Base-by-base conservation (phyloP, 2,888 invertebrate species). In the Agonum fuliginosum region DNA sequence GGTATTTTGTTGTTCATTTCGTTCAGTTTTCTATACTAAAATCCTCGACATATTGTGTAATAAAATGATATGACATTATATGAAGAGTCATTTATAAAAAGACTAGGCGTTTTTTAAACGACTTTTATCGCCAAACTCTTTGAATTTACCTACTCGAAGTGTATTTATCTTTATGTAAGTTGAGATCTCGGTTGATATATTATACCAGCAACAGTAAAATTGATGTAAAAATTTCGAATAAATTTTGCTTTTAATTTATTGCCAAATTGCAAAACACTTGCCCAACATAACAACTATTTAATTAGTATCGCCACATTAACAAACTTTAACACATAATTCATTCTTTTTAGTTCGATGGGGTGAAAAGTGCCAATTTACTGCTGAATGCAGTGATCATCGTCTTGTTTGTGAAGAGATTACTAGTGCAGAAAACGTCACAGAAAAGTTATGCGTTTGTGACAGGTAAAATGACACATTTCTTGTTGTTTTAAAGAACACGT, bases 331-430 rank as follows among this genome's bases (percentile, higher is more conserved):
- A 14, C 43, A 43, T 43, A 34, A 34, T 8, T 34, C 34, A 37
- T 22, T 54, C n/a, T 22, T 54, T 71, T 37, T 62, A 65, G 71
- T 79, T 37, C 78, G 76, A 24, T 81, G 79, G 75, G 80, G 80
- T n/a, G 80, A 80, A 48, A 67, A 43, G 12, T 81, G 81, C 34
- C 20, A 72, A 34, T 69, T 78, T 70, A 76, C 78, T 6, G 78
- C 78, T 5, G 81, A 81, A 79, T 81, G 81, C 65, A 79, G 41
- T 10, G 80, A 81, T 27, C 79, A 79, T 65, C 78, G 80, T 5
- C 78, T 81, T 78, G 51, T 78, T 10, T 81, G 81, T 46, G 70
- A 69, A 19, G 17, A 54, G 6, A 30, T 24, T 3, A 51, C 71
- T 4, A n/a, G n/a, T n/a, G 76, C 78, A 24, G 48, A 79, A 8